Base-by-base conservation (phyloP, 2,888 invertebrate species). In the Portevinia maculata region DNA sequence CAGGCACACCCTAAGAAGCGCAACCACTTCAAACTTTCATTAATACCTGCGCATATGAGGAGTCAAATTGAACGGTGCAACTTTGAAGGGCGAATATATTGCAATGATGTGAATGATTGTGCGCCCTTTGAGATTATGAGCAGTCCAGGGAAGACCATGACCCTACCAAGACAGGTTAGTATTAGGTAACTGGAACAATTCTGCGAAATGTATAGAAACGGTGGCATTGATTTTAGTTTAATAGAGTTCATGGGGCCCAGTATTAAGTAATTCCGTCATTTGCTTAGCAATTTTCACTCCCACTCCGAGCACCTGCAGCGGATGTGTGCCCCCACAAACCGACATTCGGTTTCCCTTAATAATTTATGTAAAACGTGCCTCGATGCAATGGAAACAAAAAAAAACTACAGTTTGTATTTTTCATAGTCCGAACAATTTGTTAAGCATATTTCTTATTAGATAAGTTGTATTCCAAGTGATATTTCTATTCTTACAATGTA, bases 301-400 rank as follows among this genome's bases (percentile, higher is more conserved):
- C 13, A 39, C 48, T 48, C 28, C 24, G 19, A 64, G 55, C 69
- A 62, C 76, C 76, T 78, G 65, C 65, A 71, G 48, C 79, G 79
- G 79, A 79, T 73, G 59, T 79, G 53, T 30, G 59, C 78, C 52
- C 78, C 59, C 71, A 52, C 78, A 65, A 52, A 59, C 41, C 48
- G 5, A 24, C 2, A 24, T 24, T 24, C 24, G 5, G 39, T 46
- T 11, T 50, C 21, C 32, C 76, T 69, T 28, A 64, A 52, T 62
- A 64, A 57, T 46, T 64, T 78, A 37, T 59, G 41, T 34, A 41
- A 55, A 62, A 55, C 69, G 37, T 69, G 13, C 28, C 21, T 34
- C 48, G 28, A 57, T 34, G 24, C 41, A 28, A 17, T 46, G 34
- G 30, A 3, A 19, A n/a, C n/a, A 24, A 24, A 24, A 24, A 5